These are phyloP conservation scores for Andrena flavipes DNA, from an alignment of 2,888 invertebrate species.

Conservation along the genomic window DNA sequence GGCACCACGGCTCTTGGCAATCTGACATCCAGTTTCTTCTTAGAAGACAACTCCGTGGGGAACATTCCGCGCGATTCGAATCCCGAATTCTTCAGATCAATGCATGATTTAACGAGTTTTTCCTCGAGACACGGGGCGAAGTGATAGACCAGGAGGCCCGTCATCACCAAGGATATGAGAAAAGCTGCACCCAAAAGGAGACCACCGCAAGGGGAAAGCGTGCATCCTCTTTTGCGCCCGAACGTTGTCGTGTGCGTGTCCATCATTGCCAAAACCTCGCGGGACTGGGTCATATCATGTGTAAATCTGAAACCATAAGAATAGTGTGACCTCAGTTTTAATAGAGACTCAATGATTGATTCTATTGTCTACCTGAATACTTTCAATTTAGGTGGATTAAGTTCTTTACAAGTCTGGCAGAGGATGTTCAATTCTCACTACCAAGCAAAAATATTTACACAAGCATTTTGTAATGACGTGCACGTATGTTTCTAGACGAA, in stretches of 20 bases:
- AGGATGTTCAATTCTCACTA: no score
- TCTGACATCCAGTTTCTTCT: conserved; percentile 87
- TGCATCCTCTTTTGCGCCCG: conserved; percentile 88
- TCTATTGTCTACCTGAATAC: not conserved
- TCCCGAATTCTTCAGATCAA: conserved; percentile 57
- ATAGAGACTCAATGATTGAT: no score
- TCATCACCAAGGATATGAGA: conserved; percentile 88
- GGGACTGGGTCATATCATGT: conserved; percentile 84
- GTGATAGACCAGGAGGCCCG: conserved; percentile 91
- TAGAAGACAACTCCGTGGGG: conserved; percentile 66
- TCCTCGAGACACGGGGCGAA: conserved; percentile 89
- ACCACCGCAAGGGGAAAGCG: conserved; percentile 88
- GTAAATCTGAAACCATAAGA: conserved; percentile 46
- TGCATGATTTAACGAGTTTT: conserved; percentile 78
- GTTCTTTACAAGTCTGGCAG: no score
- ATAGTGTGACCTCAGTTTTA: not conserved
- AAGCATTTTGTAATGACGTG: no score
- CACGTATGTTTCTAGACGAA: no score
- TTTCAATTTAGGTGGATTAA: no score
- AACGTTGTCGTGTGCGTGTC: conserved; percentile 88
- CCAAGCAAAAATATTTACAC: no score
- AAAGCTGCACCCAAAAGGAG: conserved; percentile 88
- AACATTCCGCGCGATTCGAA: conserved; percentile 62
- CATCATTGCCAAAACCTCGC: conserved; percentile 87
- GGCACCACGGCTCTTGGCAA: conserved; percentile 90